phyloP scores from a whole-genome alignment of 2,797 vertebrate genomes.

The Adelosebastes latens region DNA sequence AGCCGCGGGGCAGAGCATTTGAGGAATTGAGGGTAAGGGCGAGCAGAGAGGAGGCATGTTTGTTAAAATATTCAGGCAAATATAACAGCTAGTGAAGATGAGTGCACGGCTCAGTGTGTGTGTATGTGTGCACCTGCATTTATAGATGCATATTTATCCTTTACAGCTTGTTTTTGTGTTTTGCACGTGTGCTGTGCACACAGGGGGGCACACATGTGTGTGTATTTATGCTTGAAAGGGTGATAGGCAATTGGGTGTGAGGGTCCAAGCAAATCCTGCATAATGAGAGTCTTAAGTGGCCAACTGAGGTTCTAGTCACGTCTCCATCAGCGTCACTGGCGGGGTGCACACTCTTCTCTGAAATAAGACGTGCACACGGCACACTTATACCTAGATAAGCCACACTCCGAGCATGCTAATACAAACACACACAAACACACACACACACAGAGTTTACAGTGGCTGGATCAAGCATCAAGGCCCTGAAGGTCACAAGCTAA shows the following conservation, averaged over 20 bases:
- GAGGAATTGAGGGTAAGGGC: slow-evolving; percentile 39
- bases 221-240: slow-evolving; percentile 3
- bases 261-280: slow-evolving; percentile 49
- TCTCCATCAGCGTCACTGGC: slow-evolving; percentile 34
- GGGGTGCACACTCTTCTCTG: slow-evolving; percentile 17
- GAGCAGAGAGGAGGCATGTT: slow-evolving; percentile 28
- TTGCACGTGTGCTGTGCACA: background rate
- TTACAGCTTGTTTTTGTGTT: slow-evolving; percentile 5
- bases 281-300: slow-evolving; percentile 58
- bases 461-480: background rate
- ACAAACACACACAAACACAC: slow-evolving; percentile 1
- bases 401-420: slow-evolving; percentile 18
- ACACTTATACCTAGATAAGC: background rate
- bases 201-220: background rate
- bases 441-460: background rate
- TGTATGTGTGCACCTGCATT: background rate
- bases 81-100: slow-evolving; percentile 14
- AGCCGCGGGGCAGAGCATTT: slow-evolving; percentile 26
- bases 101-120: background rate
- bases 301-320: slow-evolving; percentile 62
- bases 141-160: slow-evolving; percentile 8
- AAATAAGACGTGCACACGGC: slow-evolving; percentile 2
- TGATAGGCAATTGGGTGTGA: slow-evolving; percentile 37
- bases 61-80: slow-evolving; percentile 51
- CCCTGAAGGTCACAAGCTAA: slow-evolving; percentile 35